Evolutionary conservation across 2,888 invertebrate genomes (phyloP), one percentile per base, ranked within the genome.

Genomic region (Chalcosyrphus nemorum): DNA sequence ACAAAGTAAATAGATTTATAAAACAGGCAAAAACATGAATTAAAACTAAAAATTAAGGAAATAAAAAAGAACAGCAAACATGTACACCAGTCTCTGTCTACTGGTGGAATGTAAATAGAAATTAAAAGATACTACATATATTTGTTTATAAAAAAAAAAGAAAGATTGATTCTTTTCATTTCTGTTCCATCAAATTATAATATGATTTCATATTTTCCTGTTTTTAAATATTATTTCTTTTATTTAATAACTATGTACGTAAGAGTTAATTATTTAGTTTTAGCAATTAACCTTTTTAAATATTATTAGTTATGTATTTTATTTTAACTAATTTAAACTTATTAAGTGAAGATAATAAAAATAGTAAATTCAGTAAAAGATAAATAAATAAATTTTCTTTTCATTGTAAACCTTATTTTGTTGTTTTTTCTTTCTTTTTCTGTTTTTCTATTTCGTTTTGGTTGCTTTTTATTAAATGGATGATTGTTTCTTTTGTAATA

Each of bases 321-420:
- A 78, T 77, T 84, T 74, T 52, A 65, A 74, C 57, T 70, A 70
- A 84, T 70, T 78, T 70, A 59, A 57, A 71, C 57, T 72, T 56
- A 76, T 29, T 59, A 66, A 76, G 54, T 19, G 38, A 78, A 59
- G 15, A 80, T 71, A 76, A 76, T 66, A 74, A 68, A 74, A 70
- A 70, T 84, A 84, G 84, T 84, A 52, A 84, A 84, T 65, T 84
- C 65, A 75, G 54, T 80, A 63, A 80, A 74, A 66, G 38, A 68
- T 45, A 50, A 61, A 35, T 43, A 71, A 19, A 65, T 4, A 52
- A 3, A 21, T 41, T 74, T 70, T 35, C 63, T 72, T 74, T 70
- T n/a, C 9, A 63, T 74, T 56, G 6, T 11, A 32, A 29, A 13
- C n/a, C 13, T 38, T 13, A 13, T 4, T 3, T 38, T 38, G 5